Percentiles rank a stretch among this genome's conserved stretches.
These are phyloP conservation scores for Acrocephalus scirpaceus DNA, from an alignment of 2,797 vertebrate species.

Conservation along the genomic window DNA sequence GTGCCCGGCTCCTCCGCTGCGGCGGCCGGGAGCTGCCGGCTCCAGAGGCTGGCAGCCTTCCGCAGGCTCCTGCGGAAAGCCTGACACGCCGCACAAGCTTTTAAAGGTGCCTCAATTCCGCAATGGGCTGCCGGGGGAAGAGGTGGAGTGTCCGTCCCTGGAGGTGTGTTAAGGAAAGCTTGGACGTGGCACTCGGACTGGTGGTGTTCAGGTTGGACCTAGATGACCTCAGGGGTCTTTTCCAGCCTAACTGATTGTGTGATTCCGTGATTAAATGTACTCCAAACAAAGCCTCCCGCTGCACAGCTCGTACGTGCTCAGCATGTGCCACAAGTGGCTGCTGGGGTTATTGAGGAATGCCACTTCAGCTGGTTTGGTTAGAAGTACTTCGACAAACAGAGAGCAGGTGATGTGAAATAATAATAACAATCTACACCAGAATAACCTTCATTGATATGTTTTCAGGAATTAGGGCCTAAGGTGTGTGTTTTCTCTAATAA, in stretches of 20 bases:
- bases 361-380: neutral
- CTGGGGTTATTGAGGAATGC: too few relatives aligned
- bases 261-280: neutral
- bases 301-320: fast-evolving
- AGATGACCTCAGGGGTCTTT: neutral
- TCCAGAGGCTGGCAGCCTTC: fast-evolving
- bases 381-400: neutral
- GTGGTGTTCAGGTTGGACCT: neutral
- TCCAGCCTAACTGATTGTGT: neutral
- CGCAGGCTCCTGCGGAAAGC: neutral
- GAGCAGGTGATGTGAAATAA: neutral
- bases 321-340: neutral
- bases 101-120: fast-evolving
- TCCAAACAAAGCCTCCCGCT: fast-evolving
- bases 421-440: neutral
- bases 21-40: too few relatives aligned
- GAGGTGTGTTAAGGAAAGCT: neutral
- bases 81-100: fast-evolving
- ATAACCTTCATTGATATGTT: neutral
- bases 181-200: neutral
- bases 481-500: neutral
- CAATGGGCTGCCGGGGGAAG: neutral
- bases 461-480: neutral
- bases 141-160: neutral
- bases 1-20: too few relatives aligned